phyloP scores from a whole-genome alignment of 2,888 invertebrate genomes.

The Aporophyla lueneburgensis region DNA sequence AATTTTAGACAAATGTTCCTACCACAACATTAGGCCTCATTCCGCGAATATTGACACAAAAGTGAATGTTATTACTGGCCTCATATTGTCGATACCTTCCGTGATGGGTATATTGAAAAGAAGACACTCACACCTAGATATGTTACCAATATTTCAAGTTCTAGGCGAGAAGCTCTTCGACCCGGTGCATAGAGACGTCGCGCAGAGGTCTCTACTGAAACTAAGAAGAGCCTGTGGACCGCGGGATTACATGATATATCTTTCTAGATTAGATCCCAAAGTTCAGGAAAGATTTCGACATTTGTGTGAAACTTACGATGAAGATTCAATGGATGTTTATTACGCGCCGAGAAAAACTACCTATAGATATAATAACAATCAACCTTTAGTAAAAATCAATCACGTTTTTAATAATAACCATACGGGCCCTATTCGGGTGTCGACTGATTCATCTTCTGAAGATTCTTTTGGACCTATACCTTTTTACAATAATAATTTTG shows the following conservation, averaged over 20 bases:
- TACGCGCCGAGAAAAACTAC: constrained; percentile 83
- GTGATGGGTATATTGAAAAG: constrained; percentile 90
- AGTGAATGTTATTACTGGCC: constrained; percentile 92
- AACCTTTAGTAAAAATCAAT: constrained; percentile 82
- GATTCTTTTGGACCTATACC: constrained; percentile 88
- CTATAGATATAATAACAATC: constrained; percentile 76
- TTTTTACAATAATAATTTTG: constrained; percentile 87
- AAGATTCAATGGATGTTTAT: constrained; percentile 87
- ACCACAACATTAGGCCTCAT: constrained; percentile 89
- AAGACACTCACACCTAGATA: constrained; percentile 86
- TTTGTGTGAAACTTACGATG: constrained; percentile 86
- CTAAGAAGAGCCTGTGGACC: constrained; percentile 93
- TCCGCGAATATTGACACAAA: constrained; percentile 88
- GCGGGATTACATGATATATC: constrained; percentile 91
- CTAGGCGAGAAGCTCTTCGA: constrained; percentile 90
- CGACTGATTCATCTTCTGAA: constrained; percentile 91
- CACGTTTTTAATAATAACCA: constrained; percentile 79
- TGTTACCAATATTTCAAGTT: constrained; percentile 89
- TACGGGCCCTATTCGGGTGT: constrained; percentile 78
- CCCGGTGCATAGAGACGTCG: constrained; percentile 92
- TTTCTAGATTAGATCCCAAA: constrained; percentile 84
- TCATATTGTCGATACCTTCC: constrained; percentile 92
- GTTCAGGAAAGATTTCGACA: constrained; percentile 89
- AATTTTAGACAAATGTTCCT: constrained; percentile 92
- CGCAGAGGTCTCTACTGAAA: constrained; percentile 93